These are phyloP conservation scores for Cylloceria caligata DNA, from an alignment of 2,888 invertebrate species.

Conservation along the genomic window DNA sequence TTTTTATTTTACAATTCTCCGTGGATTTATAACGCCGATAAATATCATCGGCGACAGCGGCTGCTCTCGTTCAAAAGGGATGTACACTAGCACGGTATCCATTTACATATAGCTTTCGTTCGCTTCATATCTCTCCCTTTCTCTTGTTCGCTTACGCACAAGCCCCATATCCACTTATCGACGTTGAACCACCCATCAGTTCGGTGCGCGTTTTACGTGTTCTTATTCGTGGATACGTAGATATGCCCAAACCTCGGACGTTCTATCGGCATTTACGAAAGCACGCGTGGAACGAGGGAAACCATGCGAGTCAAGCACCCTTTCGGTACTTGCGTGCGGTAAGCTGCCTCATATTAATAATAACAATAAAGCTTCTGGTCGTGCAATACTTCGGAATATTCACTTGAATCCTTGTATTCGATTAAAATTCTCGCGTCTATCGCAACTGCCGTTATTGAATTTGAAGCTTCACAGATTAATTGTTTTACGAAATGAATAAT, in stretches of 20 bases:
- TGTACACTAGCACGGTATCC: constrained; percentile 60
- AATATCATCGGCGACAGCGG: constrained; percentile 25
- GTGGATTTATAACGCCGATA: not conserved
- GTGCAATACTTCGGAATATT: constrained; percentile 4
- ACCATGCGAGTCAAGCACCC: constrained; percentile 25
- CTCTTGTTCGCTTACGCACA: not conserved
- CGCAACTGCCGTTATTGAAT: not conserved
- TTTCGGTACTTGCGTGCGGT: constrained; percentile 3
- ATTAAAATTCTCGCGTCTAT: not conserved
- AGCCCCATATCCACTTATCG: constrained; percentile 66
- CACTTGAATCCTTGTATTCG: constrained; percentile 6
- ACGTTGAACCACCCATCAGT: constrained; percentile 49
- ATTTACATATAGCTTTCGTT: constrained; percentile 58
- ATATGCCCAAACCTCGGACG: constrained; percentile 64
- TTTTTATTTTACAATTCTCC: not conserved
- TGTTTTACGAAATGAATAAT: not conserved
- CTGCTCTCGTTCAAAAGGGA: constrained; percentile 40
- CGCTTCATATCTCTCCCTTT: constrained; percentile 11
- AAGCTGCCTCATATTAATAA: constrained; percentile 26
- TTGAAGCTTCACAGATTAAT: not conserved
- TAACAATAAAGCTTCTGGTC: constrained; percentile 11
- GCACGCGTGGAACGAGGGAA: constrained; percentile 33
- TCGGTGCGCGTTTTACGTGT: constrained; percentile 43
- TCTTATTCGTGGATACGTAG: constrained; percentile 57
- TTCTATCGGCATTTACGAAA: constrained; percentile 60